phyloP scores from a whole-genome alignment of 1,140 invertebrate genomes.

The Holcopasites calliopsidis region DNA sequence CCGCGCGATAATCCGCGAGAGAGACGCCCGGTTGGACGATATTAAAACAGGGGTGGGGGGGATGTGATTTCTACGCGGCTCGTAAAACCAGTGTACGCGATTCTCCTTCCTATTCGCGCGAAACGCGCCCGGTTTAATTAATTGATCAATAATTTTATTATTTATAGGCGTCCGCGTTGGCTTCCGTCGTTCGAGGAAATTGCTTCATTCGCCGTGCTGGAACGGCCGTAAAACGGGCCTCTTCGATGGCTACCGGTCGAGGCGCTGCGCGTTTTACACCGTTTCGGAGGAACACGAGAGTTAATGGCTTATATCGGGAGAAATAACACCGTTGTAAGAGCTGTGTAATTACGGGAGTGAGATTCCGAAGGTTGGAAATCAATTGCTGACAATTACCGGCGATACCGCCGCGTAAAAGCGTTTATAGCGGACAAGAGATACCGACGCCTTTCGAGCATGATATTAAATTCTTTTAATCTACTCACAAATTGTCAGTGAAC shows the following conservation, averaged over 20 bases:
- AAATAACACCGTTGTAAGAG: background rate
- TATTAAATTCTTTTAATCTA: too few species aligned
- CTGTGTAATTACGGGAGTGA: background rate
- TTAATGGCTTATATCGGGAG: background rate
- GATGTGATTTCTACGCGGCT: conserved; percentile 10
- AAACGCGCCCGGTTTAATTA: background rate
- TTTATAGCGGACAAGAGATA: too few species aligned
- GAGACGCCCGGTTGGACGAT: conserved; percentile 15
- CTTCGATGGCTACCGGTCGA: background rate
- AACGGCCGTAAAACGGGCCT: background rate
- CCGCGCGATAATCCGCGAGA: conserved; percentile 41
- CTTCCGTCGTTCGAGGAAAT: conserved; percentile 17
- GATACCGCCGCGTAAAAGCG: too few species aligned
- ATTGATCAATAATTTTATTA: conserved; percentile 38
- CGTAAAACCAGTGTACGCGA: conserved; percentile 18
- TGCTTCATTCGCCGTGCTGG: background rate
- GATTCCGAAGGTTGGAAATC: background rate
- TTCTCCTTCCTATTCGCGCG: background rate
- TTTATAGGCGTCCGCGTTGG: conserved; percentile 11
- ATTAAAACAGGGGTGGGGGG: conserved; percentile 5
- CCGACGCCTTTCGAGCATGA: too few species aligned
- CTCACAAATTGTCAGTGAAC: too few species aligned
- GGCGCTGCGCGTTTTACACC: background rate
- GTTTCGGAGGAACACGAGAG: background rate
- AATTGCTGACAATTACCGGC: background rate